A percentile compares a stretch with the other conserved stretches of the same genome.
Conservation (phyloP, 2,113 vertebrate genomes). For the Dinomys branickii region DNA sequence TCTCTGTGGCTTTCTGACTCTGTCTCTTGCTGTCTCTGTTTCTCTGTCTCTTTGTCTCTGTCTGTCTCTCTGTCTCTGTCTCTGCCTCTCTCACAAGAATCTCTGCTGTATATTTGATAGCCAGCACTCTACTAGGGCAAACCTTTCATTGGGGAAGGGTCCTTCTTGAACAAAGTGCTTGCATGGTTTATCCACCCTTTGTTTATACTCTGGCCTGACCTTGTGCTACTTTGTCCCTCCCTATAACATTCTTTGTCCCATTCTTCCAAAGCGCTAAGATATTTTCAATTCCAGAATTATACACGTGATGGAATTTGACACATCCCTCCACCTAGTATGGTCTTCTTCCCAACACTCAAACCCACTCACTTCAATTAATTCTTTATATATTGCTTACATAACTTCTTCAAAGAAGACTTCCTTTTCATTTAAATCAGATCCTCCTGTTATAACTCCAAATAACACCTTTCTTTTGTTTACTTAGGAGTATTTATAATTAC, state of each 20-base stretch:
- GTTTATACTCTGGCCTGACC: not conserved
- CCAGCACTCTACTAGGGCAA: not conserved
- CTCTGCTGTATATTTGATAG: not conserved
- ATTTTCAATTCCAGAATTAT: not conserved
- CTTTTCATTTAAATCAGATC: not conserved
- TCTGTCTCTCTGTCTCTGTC: not conserved
- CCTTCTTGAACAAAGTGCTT: not conserved
- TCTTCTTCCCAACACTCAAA: not conserved
- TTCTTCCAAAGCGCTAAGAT: not conserved
- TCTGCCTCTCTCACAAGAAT: not conserved
- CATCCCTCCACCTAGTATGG: not conserved
- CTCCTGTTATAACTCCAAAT: not conserved
- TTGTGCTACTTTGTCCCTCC: not conserved
- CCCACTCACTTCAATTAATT: not conserved
- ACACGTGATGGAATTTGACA: not conserved
- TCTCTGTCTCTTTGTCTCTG: not conserved
- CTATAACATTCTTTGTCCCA: not conserved
- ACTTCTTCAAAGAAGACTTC: not conserved
- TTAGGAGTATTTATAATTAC: conserved; percentile 1
- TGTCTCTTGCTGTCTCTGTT: too few species aligned
- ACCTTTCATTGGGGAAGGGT: not conserved
- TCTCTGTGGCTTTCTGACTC: too few species aligned
- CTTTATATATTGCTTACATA: not conserved
- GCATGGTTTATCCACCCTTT: not conserved
- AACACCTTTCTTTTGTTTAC: not conserved